A percentile compares a stretch with the other conserved stretches of the same genome.
phyloP scores from a whole-genome alignment of 2,113 vertebrate species.

The Tragulus kanchil region DNA sequence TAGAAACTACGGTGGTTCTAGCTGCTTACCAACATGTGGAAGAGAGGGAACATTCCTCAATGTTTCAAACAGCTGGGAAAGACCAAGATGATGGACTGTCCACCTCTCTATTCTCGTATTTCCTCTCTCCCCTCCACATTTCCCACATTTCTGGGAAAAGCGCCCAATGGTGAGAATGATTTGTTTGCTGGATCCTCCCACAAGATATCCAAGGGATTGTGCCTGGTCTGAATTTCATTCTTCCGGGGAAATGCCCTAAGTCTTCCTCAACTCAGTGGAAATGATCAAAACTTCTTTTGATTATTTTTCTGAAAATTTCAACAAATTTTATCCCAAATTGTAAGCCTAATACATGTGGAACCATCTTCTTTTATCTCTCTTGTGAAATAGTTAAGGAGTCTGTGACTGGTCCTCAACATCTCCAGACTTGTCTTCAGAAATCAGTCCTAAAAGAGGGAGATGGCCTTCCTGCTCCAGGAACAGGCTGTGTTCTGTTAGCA shows the following conservation, averaged over 20 bases:
- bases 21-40: not conserved
- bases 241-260: not conserved
- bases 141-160: conserved; percentile 3
- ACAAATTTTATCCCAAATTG: not conserved
- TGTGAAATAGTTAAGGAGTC: not conserved
- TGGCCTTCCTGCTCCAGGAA: not conserved
- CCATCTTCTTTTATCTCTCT: not conserved
- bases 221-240: not conserved
- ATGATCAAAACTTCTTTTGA: not conserved
- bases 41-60: not conserved
- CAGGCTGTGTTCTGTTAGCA: not conserved
- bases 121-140: not conserved
- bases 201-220: not conserved
- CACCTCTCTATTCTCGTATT: not conserved
- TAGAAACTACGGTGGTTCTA: not conserved
- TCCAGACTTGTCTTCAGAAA: not conserved
- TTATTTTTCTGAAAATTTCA: not conserved
- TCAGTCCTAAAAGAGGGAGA: not conserved
- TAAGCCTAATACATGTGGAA: not conserved
- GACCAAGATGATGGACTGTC: not conserved
- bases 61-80: not conserved
- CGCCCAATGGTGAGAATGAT: not conserved
- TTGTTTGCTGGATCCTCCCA: not conserved
- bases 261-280: not conserved
- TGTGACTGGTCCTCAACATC: not conserved